phyloP scores from a whole-genome alignment of 2,113 vertebrate genomes.

The Lagenorhynchus albirostris region DNA sequence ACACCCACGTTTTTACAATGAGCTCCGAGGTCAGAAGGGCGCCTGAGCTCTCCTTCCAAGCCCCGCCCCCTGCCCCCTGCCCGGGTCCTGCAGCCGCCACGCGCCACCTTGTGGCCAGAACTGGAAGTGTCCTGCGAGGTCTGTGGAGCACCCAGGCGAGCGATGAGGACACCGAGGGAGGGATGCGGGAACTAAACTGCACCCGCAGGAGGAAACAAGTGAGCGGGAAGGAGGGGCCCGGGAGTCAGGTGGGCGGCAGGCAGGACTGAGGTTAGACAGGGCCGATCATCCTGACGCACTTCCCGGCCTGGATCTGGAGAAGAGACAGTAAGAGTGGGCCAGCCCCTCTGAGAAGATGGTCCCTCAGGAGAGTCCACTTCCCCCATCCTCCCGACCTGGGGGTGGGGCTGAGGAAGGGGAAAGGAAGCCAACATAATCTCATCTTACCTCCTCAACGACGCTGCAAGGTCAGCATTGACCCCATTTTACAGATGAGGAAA shows the following conservation, averaged over 20 bases:
- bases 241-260: not conserved
- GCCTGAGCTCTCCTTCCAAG: fast-evolving
- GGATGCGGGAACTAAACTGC: not conserved
- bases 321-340: not conserved
- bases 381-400: not conserved
- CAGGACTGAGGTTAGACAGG: not conserved
- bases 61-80: not conserved
- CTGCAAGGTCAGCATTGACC: not conserved
- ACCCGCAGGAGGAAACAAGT: fast-evolving
- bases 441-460: not conserved
- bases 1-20: not conserved
- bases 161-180: not conserved
- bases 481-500: not conserved
- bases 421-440: not conserved
- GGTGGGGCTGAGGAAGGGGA: no score
- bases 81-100: fast-evolving
- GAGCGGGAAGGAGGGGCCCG: not conserved
- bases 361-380: not conserved
- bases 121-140: not conserved
- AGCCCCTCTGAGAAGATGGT: not conserved
- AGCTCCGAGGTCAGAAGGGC: not conserved
- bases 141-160: not conserved
- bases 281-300: no score
- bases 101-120: conserved; percentile 52
- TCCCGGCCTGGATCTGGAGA: not conserved